Evolutionary conservation across 2,888 invertebrate species (phyloP).

Genomic region (Eulithis prunata): DNA sequence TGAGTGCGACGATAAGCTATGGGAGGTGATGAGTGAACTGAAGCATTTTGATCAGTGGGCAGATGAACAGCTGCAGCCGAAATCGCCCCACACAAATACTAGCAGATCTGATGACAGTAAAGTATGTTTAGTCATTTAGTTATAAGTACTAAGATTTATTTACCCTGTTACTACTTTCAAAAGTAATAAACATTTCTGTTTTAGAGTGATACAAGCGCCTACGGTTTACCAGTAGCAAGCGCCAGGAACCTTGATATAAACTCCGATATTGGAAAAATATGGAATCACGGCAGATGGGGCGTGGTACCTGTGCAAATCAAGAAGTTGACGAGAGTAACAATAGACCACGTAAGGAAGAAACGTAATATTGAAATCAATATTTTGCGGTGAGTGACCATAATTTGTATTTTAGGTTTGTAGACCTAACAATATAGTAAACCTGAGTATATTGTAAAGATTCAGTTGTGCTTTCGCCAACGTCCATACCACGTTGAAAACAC

Average conservation of each 20-base stretch:
- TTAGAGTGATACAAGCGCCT: constrained; percentile 73
- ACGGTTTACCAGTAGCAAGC: constrained; percentile 73
- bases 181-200: constrained; percentile 25
- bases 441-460: constrained; percentile 12
- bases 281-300: constrained; percentile 75
- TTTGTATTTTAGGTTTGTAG: neutral
- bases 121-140: constrained; percentile 50
- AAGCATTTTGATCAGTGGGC: constrained; percentile 76
- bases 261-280: constrained; percentile 55
- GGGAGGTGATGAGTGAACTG: constrained; percentile 76
- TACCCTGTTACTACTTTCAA: neutral
- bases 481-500: constrained; percentile 65
- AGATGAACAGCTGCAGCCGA: constrained; percentile 68
- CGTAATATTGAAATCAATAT: constrained; percentile 73
- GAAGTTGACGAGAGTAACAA: constrained; percentile 61
- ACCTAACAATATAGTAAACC: too few species aligned
- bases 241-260: constrained; percentile 67
- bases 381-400: constrained; percentile 58
- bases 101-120: constrained; percentile 72
- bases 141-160: neutral
- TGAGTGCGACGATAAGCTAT: constrained; percentile 65
- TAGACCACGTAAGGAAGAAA: constrained; percentile 68
- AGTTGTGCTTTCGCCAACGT: constrained; percentile 23
- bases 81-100: constrained; percentile 51
- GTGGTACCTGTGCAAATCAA: constrained; percentile 74